Base-by-base conservation (phyloP, 2,888 invertebrate genomes). In the Cremastobaeus sp. region DNA sequence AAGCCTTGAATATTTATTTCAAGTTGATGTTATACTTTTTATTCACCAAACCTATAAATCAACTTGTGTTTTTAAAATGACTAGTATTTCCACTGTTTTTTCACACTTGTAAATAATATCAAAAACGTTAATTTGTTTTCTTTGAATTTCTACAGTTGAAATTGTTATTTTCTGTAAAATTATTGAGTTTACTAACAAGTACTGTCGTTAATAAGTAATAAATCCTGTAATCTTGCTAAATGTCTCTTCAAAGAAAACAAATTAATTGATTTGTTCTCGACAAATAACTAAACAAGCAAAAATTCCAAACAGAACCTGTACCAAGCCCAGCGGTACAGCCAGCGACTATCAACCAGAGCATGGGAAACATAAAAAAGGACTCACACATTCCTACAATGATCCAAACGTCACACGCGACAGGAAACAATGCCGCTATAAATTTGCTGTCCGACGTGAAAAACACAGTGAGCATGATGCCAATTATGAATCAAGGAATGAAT, bases 401-500 rank as follows among this genome's bases (percentile, higher is more conserved):
- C 25, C 84, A 81, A 47, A 70, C 82, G 50, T 76, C 82, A 20
- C 77, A 76, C 30, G 70, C 79, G 20, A 79, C 81, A 43, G 75
- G 78, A 15, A 84, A 82, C 64, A 85, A 83, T 50, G 72, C 83
- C 5, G 81, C 74, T 64, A 70, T 86, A 78, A 85, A 82, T 64
- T 68, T 87, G 34, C 66, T 86, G 47, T 47, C 83, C 1, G 87
- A 87, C 1, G 78, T 85, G 35, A 87, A 87, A 64, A 78, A 78
- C 72, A 71, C 84, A 3, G 76, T 83, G 1, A 85, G 82, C 55
- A 84, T 86, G 80, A 82, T 85, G 81, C 77, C 85, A 1, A 74
- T 83, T 1, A 82, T 86, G 80, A 65, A 82, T n/a, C 80, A 84
- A 5, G 84, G 82, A 57, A 35, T 86, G 30, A 84, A 82, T 64